Percentiles rank a stretch among this genome's conserved stretches.
phyloP scores from a whole-genome alignment of 1,140 invertebrate genomes.

The Bombus waltoni region DNA sequence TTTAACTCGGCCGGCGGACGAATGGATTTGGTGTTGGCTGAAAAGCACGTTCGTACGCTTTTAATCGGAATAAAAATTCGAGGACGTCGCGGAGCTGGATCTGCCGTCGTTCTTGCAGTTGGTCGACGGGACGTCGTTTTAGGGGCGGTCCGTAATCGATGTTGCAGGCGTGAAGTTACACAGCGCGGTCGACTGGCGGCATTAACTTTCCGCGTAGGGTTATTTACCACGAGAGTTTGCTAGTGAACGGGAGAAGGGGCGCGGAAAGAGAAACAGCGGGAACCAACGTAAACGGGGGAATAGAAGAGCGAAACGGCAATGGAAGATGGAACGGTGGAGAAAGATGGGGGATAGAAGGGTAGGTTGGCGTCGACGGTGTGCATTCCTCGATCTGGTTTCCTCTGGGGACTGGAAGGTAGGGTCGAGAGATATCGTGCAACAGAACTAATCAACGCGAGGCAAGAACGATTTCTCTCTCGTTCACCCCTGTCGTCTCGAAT shows the following conservation, averaged over 20 bases:
- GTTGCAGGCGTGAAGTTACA: constrained; percentile 21
- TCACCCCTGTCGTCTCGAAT: constrained; percentile 52
- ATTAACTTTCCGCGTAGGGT: constrained; percentile 53
- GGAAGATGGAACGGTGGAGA: background rate
- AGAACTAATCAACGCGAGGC: constrained; percentile 73
- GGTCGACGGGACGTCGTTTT: too few species aligned
- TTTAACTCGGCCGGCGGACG: background rate
- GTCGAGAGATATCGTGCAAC: constrained; percentile 67
- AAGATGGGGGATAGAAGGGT: background rate
- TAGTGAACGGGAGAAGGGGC: constrained; percentile 29
- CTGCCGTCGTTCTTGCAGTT: too few species aligned
- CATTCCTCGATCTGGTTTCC: constrained; percentile 61
- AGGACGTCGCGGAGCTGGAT: too few species aligned
- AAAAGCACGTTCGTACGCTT: too few species aligned
- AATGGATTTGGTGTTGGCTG: background rate
- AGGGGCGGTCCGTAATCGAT: constrained; percentile 42
- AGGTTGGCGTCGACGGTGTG: constrained; percentile 13
- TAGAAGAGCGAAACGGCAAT: background rate
- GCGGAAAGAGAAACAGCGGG: background rate
- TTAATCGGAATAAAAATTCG: too few species aligned
- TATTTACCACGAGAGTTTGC: constrained; percentile 59
- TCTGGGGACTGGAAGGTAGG: constrained; percentile 58
- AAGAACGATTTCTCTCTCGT: constrained; percentile 66
- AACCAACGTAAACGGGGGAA: background rate
- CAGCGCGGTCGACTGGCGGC: background rate